Evolutionary conservation across 2,113 vertebrate genomes (phyloP), one percentile per base, ranked within the genome.

Genomic region (Nerophis lumbriciformis): DNA sequence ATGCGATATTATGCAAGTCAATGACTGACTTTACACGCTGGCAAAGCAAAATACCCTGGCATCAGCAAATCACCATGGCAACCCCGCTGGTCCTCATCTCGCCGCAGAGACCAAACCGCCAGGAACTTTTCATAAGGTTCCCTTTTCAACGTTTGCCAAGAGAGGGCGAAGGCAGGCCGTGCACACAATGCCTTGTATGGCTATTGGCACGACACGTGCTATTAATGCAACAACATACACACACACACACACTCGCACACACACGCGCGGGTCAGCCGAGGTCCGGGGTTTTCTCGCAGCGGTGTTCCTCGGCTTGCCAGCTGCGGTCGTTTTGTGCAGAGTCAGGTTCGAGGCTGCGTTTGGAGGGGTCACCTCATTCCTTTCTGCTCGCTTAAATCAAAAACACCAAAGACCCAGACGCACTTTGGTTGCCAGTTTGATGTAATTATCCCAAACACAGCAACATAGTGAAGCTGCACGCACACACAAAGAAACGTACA

Each of bases 241-340:
- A 16, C 48, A 50, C 13, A 7, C 16, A 58, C 39, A 56, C 66
- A 57, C 36, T 47, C 44, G 28, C 19, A n/a, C 61, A 54, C 19
- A 59, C 58, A 63, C 51, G 42, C 45, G n/a, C 39, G 2, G 82
- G 83, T 82, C 79, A 66, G 77, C 9, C 59, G 53, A 60, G 74
- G 75, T 84, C 81, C 73, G 42, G 64, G 73, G 74, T 76, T 73
- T 79, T 77, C 72, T 68, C 53, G 4, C 75, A 64, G 73, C 53
- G 38, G 59, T 36, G 72, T 35, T 74, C 65, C 62, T 67, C 56
- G 63, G 57, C 49, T 70, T 65, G 77, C 81, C 77, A 83, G 77
- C 75, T 79, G 66, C 63, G 68, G 73, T 73, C 75, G 48, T 69
- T 75, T 78, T 79, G 61, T 81, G 79, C 75, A 71, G 61, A 81